These are phyloP conservation scores for Chelon auratus DNA, from an alignment of 2,797 vertebrate species.

Conservation along the genomic window DNA sequence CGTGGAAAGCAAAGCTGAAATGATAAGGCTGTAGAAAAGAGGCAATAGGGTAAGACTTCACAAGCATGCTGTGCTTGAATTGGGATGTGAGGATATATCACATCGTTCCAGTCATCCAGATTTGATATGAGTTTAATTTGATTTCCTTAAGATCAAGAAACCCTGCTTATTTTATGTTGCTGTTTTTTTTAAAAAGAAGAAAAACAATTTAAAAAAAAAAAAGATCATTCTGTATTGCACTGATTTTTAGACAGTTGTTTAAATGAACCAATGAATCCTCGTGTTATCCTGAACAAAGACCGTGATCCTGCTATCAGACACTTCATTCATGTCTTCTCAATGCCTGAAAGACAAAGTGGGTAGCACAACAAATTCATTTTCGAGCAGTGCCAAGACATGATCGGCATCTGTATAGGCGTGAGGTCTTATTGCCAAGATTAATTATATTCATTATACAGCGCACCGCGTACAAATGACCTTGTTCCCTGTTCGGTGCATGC, in stretches of 20 bases:
- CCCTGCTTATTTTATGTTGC: conserved; percentile 28
- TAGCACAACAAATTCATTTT: conserved; percentile 84
- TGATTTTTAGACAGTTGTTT: conserved; percentile 76
- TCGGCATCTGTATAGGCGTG: conserved; percentile 79
- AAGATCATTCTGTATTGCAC: conserved; percentile 69
- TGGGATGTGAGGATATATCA: conserved; percentile 53
- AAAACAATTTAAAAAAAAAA: conserved; percentile 43
- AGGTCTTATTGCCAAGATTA: conserved; percentile 77
- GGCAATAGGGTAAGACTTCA: conserved; percentile 41
- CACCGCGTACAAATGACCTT: conserved; percentile 70
- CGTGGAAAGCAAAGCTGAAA: conserved; percentile 43
- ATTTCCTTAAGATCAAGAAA: conserved; percentile 73
- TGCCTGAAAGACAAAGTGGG: conserved; percentile 82
- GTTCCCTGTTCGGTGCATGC: conserved; percentile 51
- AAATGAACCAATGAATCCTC: conserved; percentile 77
- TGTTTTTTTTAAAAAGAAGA: conserved; percentile 29
- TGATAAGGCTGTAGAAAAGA: conserved; percentile 34
- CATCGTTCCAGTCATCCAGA: conserved; percentile 61
- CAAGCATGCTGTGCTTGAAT: conserved; percentile 34
- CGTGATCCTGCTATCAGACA: conserved; percentile 78
- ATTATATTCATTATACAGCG: conserved; percentile 78
- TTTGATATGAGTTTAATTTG: conserved; percentile 71
- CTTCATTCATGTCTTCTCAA: conserved; percentile 79
- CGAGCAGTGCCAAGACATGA: conserved; percentile 80
- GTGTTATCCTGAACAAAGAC: conserved; percentile 79